A percentile compares a stretch with the other conserved stretches of the same genome.
These are phyloP conservation scores for Coreoperca whiteheadi DNA, from an alignment of 2,113 vertebrate genomes.

Conservation along the genomic window DNA sequence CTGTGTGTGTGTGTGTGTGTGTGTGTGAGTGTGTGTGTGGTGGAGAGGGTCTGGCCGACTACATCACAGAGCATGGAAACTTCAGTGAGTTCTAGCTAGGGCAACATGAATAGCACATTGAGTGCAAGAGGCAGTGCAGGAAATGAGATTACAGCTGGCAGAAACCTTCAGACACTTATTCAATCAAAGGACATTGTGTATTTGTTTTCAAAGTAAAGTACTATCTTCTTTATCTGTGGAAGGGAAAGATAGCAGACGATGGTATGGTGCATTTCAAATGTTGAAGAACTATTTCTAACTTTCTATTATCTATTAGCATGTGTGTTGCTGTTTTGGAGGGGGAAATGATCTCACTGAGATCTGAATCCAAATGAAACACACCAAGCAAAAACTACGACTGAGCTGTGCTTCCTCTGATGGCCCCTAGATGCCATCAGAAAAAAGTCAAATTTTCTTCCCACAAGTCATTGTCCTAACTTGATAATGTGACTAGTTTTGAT, in stretches of 20 bases:
- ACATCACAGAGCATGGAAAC: slow-evolving; percentile 39
- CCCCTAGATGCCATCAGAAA: too few relatives aligned
- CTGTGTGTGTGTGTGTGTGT: slow-evolving; percentile 10
- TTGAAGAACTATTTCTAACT: neutral
- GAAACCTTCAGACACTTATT: neutral
- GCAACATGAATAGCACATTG: slow-evolving; percentile 6
- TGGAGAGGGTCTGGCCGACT: neutral
- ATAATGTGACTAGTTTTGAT: too few relatives aligned
- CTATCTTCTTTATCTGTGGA: neutral
- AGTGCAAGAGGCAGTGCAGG: slow-evolving; percentile 4
- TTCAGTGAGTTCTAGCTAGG: slow-evolving; percentile 13
- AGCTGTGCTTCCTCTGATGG: too few relatives aligned
- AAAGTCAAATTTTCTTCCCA: too few relatives aligned
- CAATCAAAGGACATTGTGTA: neutral
- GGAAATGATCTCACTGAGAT: neutral
- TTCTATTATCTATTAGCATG: neutral
- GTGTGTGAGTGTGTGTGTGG: neutral
- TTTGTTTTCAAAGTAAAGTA: neutral
- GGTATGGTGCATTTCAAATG: neutral
- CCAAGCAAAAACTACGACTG: too few relatives aligned
- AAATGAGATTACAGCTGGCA: slow-evolving; percentile 12
- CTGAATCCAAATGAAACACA: too few relatives aligned
- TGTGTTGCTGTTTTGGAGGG: neutral
- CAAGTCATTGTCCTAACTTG: too few relatives aligned
- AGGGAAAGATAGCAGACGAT: neutral